Conservation (phyloP, 1,140 invertebrate genomes). For the Megalonaias nervosa region DNA sequence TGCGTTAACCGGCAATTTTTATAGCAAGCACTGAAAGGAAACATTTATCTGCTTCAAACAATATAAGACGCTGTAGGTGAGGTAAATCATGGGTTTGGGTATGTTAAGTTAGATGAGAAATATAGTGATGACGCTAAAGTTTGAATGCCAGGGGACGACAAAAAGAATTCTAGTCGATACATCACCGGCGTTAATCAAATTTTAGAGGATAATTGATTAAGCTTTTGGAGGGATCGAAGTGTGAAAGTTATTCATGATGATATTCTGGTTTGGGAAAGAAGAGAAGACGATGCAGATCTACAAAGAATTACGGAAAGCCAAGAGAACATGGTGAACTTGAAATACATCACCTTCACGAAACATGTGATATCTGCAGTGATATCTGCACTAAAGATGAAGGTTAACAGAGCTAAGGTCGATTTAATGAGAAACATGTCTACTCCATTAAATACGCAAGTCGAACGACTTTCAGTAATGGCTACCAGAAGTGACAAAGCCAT, state of each 20-base stretch:
- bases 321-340: conserved; percentile 45
- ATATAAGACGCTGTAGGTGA: conserved; percentile 41
- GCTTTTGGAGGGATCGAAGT: conserved; percentile 55
- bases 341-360: conserved; percentile 35
- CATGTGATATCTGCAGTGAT: too few species aligned
- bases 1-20: not conserved
- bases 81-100: conserved; percentile 67
- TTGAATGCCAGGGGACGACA: conserved; percentile 49
- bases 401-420: conserved; percentile 47
- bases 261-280: conserved; percentile 39
- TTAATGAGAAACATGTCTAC: conserved; percentile 53
- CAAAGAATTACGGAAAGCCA: conserved; percentile 27
- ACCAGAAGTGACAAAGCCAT: conserved; percentile 9
- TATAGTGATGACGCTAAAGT: conserved; percentile 52
- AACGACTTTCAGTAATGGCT: conserved; percentile 47
- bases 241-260: conserved; percentile 66
- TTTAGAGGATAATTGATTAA: conserved; percentile 55
- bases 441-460: conserved; percentile 36
- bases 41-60: conserved; percentile 33
- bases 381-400: conserved; percentile 48
- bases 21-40: not conserved
- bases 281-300: conserved; percentile 53
- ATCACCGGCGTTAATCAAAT: conserved; percentile 35
- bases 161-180: conserved; percentile 25
- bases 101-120: conserved; percentile 56